Base-by-base conservation (phyloP, 2,888 invertebrate genomes). In the Pyrgus malvae region DNA sequence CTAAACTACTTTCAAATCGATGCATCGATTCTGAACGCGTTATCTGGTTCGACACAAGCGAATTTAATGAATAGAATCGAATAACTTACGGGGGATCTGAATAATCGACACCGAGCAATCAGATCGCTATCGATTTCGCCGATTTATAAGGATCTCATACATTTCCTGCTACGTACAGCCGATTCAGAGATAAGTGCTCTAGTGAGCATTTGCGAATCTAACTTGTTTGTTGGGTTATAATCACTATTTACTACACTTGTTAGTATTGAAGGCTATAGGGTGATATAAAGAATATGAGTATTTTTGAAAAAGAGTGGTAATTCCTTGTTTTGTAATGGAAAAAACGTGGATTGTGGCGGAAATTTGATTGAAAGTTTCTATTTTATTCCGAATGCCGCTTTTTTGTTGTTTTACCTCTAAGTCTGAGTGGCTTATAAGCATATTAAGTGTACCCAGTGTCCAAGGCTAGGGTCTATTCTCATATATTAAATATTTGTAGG, bases 21-120 rank as follows among this genome's bases (percentile, higher is more conserved):
- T 80, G 74, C 76, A 80, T 78, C 72, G 80, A 78, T 79, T 78
- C 74, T 75, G 73, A 80, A 80, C 79, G 74, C 78, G 79, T 76
- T 85, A 86, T 85, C 86, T 78, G 69, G 70, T 71, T 73, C 71
- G 69, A 69, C 69, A 72, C 72, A 71, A 77, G 72, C 70, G 74
- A 76, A 80, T 83, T 82, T 79, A 88, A 85, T 86, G 87, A 88
- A 88, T 86, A 78, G 83, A 81, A 76, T 76, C 79, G 80, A 78
- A 84, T 86, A 88, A 87, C 78, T 87, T 84, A 86, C 83, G 78
- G 74, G 74, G 76, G 76, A 81, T 85, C 83, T 78, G 80, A 81
- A 87, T 89, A 88, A 89, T 89, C 87, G 88, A 85, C 87, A 83
- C 86, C 71, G 75, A 74, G 78, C 81, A 78, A 85, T 87, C 80